Conservation (phyloP, 2,888 invertebrate species). For the Kuschelorhynchus macadamiae region DNA sequence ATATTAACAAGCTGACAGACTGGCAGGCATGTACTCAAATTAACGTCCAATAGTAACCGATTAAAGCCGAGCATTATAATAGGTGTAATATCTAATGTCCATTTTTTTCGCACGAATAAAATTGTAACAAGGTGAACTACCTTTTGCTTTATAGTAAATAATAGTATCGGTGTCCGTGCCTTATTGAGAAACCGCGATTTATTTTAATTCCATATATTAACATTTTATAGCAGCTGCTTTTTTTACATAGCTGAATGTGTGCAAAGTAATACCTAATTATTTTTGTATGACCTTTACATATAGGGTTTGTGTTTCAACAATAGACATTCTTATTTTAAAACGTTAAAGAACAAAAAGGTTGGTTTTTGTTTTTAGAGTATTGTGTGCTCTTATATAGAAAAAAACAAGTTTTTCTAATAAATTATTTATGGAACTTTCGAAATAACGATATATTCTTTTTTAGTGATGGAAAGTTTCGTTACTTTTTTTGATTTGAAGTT, state of each 20-base stretch:
- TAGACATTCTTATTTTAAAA: no score
- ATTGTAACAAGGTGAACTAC: constrained; percentile 49
- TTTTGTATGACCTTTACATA: not conserved
- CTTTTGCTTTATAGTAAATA: constrained; percentile 46
- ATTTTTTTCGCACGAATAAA: constrained; percentile 36
- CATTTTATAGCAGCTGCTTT: constrained; percentile 27
- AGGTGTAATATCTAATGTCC: constrained; percentile 34
- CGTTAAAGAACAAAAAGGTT: no score
- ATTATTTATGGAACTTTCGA: no score
- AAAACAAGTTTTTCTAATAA: no score
- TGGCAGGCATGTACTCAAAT: not conserved
- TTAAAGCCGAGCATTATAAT: constrained; percentile 8
- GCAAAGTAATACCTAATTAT: not conserved
- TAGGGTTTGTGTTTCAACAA: no score
- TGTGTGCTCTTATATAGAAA: no score
- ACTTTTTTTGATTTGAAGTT: no score
- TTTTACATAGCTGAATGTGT: constrained; percentile 10
- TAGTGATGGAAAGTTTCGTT: no score
- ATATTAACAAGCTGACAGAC: no score
- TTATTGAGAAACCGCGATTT: constrained; percentile 38
- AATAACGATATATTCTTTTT: no score
- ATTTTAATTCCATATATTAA: constrained; percentile 36
- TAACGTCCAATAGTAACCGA: not conserved
- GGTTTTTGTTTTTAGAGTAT: no score
- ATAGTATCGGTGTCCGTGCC: constrained; percentile 43